Base-by-base conservation (phyloP, 2,113 vertebrate genomes). In the Tupaia chinensis region DNA sequence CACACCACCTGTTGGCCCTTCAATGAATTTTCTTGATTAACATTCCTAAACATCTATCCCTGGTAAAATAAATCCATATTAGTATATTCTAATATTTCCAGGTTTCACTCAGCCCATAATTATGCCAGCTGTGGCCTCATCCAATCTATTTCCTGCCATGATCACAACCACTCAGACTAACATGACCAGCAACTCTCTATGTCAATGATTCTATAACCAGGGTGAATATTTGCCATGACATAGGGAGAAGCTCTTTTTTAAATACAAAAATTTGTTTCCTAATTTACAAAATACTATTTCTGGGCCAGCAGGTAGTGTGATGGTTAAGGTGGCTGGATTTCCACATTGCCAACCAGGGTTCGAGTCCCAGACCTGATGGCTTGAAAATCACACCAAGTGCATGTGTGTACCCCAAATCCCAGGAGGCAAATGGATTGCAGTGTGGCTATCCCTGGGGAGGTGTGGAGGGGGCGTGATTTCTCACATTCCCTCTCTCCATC, bases 241-340 rank as follows among this genome's bases (percentile, higher is more conserved):
- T 1, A 76, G 53, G 9, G 25, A 69, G 27, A 5, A 61, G 10
- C 0, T 54, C 44, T 76, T 63, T 88, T 73, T 44, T n/a, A 20
- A 74, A 84, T 79, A 85, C 78, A 91, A 79, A 69, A 29, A 19
- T 83, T 76, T 69, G 13, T 87, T 88, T 83, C 29, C 78, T 87
- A 93, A 60, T 34, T 44, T 3, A 44, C 44, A 44, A 44, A 44
- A 44, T 44, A 44, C 44, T 44, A 44, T 44, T 44, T 44, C 44
- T 44, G 44, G 44, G 44, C 44, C 44, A 44, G 44, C 44, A 44
- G 44, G 44, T 44, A 44, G 44, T 44, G 44, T 44, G 44, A 44
- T 44, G 44, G 44, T 44, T 44, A 44, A 44, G 44, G 44, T 44
- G 5, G 44, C 44, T 44, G 44, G 44, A 44, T 44, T 44, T 44